A percentile compares a stretch with the other conserved stretches of the same genome.
phyloP scores from a whole-genome alignment of 1,140 invertebrate species.

The Lamellibrachia luymesi region DNA sequence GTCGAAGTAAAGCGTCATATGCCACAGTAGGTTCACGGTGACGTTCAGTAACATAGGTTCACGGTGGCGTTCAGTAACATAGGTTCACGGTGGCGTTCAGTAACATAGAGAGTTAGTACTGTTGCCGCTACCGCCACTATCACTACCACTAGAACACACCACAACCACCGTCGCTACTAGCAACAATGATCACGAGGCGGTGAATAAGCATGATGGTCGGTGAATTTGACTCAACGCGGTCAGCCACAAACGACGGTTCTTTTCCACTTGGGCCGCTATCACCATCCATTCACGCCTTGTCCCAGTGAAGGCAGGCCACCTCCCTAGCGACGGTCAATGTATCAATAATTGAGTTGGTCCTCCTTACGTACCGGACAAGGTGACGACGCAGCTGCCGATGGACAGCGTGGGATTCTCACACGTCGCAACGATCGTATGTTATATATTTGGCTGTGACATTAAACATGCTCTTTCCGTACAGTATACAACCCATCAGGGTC shows the following conservation, averaged over 20 bases:
- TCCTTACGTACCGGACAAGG: background rate
- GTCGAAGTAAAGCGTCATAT: background rate
- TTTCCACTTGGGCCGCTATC: background rate
- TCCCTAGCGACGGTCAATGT: background rate
- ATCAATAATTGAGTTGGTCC: background rate
- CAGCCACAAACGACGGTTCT: background rate
- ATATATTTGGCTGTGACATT: no score
- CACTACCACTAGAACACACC: background rate
- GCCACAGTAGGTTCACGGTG: background rate
- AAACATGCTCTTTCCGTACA: no score
- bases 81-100: background rate
- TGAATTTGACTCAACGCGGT: no score
- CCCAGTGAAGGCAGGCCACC: background rate
- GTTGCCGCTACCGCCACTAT: background rate
- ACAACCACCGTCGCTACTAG: background rate
- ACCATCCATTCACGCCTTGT: background rate
- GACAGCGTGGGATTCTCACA: background rate
- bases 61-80: background rate
- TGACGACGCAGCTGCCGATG: background rate
- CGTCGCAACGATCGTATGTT: no score
- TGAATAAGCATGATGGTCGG: no score
- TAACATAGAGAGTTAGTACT: background rate
- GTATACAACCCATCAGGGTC: no score
- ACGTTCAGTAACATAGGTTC: background rate
- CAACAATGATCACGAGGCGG: background rate